These are phyloP conservation scores for Spisula subtruncata DNA, from an alignment of 2,888 invertebrate genomes.

Conservation along the genomic window DNA sequence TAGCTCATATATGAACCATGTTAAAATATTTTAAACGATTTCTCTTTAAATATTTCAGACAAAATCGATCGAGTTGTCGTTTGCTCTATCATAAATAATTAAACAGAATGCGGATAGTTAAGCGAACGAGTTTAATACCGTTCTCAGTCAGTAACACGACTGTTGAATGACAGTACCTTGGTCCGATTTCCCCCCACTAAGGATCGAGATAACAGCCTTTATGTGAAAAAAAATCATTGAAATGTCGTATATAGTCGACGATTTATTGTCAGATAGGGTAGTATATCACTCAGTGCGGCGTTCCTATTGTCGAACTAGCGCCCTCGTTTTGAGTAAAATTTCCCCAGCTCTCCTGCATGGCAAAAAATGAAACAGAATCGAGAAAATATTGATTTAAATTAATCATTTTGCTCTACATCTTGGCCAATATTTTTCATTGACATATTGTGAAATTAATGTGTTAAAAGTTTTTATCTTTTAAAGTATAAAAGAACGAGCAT, in stretches of 20 bases:
- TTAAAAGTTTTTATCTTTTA: not conserved
- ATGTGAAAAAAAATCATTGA: not conserved
- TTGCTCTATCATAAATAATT: conserved; percentile 49
- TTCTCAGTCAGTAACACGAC: conserved; percentile 25
- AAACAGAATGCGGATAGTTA: conserved; percentile 42
- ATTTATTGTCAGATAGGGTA: not conserved
- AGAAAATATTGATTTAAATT: conserved; percentile 22
- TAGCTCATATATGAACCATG: not conserved
- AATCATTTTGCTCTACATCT: conserved; percentile 24
- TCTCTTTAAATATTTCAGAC: not conserved
- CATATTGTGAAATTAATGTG: not conserved
- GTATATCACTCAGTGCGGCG: not conserved
- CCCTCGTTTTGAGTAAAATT: not conserved
- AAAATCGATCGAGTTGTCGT: conserved; percentile 47
- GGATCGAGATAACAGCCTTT: conserved; percentile 34
- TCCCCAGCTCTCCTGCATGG: conserved; percentile 3
- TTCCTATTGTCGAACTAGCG: conserved; percentile 18
- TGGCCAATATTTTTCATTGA: not conserved
- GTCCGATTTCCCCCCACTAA: conserved; percentile 44
- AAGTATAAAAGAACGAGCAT: not conserved
- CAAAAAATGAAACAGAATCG: not conserved
- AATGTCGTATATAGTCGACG: not conserved
- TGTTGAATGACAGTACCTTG: conserved; percentile 47
- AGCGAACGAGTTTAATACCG: conserved; percentile 38
- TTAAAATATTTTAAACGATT: conserved; percentile 10